These are phyloP conservation scores for Willowsia nigromaculata DNA, from an alignment of 2,888 invertebrate species.

Conservation along the genomic window DNA sequence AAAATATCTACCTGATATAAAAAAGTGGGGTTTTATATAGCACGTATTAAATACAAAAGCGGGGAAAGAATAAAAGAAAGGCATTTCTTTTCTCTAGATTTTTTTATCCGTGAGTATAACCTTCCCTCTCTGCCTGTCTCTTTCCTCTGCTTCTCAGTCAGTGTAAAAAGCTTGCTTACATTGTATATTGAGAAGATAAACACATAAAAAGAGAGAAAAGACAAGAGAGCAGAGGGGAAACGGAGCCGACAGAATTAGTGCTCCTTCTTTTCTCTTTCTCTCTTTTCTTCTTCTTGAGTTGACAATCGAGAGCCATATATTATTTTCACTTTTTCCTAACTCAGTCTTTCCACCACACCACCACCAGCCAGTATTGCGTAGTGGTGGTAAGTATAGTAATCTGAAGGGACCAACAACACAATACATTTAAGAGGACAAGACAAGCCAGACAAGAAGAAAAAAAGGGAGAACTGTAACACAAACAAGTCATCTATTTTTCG, in stretches of 20 bases:
- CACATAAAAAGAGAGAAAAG: constrained; percentile 44
- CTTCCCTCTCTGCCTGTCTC: not conserved
- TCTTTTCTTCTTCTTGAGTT: constrained; percentile 57
- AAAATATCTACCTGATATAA: constrained; percentile 30
- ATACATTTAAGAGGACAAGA: constrained; percentile 70
- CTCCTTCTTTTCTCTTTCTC: constrained; percentile 51
- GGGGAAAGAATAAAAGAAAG: constrained; percentile 24
- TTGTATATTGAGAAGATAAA: not conserved
- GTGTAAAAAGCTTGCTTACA: constrained; percentile 34
- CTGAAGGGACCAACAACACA: constrained; percentile 68
- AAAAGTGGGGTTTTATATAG: not conserved
- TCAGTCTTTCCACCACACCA: constrained; percentile 8
- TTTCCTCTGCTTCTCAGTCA: not conserved
- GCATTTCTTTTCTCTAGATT: not conserved
- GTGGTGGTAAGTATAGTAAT: not conserved
- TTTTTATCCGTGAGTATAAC: not conserved
- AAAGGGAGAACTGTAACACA: constrained; percentile 26
- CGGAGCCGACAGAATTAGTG: constrained; percentile 66
- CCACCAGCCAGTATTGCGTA: constrained; percentile 8
- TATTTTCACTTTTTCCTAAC: constrained; percentile 58
- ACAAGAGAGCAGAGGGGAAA: constrained; percentile 23
- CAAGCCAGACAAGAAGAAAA: constrained; percentile 49
- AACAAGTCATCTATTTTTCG: constrained; percentile 34
- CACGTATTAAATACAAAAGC: constrained; percentile 24
- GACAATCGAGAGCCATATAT: constrained; percentile 69